These are phyloP conservation scores for Eulemur mongoz DNA, from an alignment of 2,797 vertebrate genomes.

Conservation along the genomic window DNA sequence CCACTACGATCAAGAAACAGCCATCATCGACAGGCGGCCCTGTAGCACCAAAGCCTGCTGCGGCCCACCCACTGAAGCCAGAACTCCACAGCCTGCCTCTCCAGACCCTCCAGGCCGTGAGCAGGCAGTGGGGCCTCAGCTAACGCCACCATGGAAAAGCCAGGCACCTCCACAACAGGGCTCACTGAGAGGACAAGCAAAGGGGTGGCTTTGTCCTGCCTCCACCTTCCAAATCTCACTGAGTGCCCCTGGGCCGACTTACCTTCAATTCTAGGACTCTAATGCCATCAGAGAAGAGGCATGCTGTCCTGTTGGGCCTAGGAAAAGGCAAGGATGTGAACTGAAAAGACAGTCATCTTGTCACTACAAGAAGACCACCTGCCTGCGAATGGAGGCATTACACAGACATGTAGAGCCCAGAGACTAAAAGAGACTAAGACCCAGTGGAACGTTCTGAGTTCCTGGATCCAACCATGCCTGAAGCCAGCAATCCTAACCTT, in stretches of 20 bases:
- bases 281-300: neutral
- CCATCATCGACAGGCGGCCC: neutral
- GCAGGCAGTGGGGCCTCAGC: too few relatives aligned
- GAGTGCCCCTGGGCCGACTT: neutral
- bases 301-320: neutral
- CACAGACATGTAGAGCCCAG: neutral
- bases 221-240: neutral
- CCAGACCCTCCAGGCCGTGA: neutral
- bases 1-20: neutral
- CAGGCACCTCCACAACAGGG: neutral
- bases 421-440: neutral
- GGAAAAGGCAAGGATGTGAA: neutral
- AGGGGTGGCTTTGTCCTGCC: neutral
- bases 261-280: neutral
- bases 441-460: accelerated
- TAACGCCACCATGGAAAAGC: neutral
- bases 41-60: neutral
- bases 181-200: neutral
- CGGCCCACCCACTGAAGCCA: neutral
- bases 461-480: neutral
- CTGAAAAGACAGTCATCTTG: neutral
- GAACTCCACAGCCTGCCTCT: neutral
- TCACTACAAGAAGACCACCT: neutral
- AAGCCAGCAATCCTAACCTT: neutral
- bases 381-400: neutral